phyloP scores from a whole-genome alignment of 2,888 invertebrate species.

The Campaea margaritaria region DNA sequence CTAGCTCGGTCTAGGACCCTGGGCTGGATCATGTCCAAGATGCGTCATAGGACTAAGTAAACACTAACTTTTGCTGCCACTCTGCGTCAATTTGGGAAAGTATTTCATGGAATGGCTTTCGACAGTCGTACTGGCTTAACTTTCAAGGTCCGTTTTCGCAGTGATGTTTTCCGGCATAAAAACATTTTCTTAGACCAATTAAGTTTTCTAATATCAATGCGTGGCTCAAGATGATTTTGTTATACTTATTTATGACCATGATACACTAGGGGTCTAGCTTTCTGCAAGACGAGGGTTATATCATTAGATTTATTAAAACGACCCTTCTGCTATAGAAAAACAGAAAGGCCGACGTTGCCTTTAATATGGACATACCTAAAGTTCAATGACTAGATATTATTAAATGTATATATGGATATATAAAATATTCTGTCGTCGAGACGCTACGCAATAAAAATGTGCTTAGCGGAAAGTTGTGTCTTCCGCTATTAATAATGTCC shows the following conservation, averaged over 20 bases:
- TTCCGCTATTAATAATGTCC: slow-evolving; percentile 43
- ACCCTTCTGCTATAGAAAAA: not conserved
- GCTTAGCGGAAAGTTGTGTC: slow-evolving; percentile 40
- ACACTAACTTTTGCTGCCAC: slow-evolving; percentile 16
- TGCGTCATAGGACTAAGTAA: slow-evolving; percentile 46
- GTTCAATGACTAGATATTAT: slow-evolving; percentile 22
- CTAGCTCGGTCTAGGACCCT: slow-evolving; percentile 54
- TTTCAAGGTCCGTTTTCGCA: no score
- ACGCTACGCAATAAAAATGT: slow-evolving; percentile 55
- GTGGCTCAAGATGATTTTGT: no score
- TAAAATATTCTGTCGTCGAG: slow-evolving; percentile 49
- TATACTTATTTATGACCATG: no score
- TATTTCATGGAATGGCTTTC: not conserved
- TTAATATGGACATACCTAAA: slow-evolving; percentile 5
- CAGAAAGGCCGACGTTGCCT: not conserved
- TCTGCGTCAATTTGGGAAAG: slow-evolving; percentile 5
- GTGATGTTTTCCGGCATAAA: no score
- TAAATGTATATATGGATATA: slow-evolving; percentile 16
- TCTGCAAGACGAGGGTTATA: no score
- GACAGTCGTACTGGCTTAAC: not conserved
- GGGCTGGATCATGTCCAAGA: slow-evolving; percentile 64
- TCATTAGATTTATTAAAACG: no score
- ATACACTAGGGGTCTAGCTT: no score
- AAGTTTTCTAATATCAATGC: no score
- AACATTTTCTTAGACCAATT: no score